A percentile compares a stretch with the other conserved stretches of the same genome.
Conservation (phyloP, 2,113 vertebrate genomes). For the Brachyistius frenatus region DNA sequence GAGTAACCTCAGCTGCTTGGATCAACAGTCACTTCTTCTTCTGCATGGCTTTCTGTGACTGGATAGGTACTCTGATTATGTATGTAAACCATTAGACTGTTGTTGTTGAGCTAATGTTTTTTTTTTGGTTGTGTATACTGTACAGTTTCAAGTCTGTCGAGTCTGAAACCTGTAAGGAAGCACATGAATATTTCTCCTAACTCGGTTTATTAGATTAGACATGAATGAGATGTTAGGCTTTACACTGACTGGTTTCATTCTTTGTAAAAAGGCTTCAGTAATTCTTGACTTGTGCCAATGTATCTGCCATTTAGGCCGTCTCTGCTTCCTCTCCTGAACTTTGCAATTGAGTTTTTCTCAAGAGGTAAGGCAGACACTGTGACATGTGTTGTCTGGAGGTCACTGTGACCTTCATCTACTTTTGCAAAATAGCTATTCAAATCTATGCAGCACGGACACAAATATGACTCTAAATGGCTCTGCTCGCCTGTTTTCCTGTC, state of each 20-base stretch:
- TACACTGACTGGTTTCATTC: constrained; percentile 24
- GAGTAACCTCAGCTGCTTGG: constrained; percentile 47
- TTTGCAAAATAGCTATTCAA: constrained; percentile 59
- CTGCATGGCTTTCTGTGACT: constrained; percentile 43
- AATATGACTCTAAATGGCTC: constrained; percentile 56
- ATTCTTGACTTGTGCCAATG: constrained; percentile 1
- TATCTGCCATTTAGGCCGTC: constrained; percentile 17
- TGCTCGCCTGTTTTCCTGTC: constrained; percentile 73
- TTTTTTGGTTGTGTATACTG: constrained; percentile 52
- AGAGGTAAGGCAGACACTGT: constrained; percentile 8
- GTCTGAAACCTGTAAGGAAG: constrained; percentile 32
- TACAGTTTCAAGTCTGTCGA: constrained; percentile 31
- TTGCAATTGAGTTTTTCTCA: constrained; percentile 1
- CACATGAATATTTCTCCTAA: constrained; percentile 28
- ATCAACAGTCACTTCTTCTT: constrained; percentile 25
- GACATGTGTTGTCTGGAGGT: constrained; percentile 52
- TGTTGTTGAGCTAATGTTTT: constrained; percentile 53
- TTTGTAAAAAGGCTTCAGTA: constrained; percentile 22
- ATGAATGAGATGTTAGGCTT: constrained; percentile 40
- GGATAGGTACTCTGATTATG: constrained; percentile 53
- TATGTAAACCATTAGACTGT: constrained; percentile 65
- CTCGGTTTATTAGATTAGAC: constrained; percentile 64
- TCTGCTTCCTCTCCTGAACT: constrained; percentile 17
- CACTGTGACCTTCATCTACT: constrained; percentile 69
- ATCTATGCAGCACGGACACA: constrained; percentile 50